Base-by-base conservation (phyloP, 2,113 vertebrate species). In the Spilogale gracilis region DNA sequence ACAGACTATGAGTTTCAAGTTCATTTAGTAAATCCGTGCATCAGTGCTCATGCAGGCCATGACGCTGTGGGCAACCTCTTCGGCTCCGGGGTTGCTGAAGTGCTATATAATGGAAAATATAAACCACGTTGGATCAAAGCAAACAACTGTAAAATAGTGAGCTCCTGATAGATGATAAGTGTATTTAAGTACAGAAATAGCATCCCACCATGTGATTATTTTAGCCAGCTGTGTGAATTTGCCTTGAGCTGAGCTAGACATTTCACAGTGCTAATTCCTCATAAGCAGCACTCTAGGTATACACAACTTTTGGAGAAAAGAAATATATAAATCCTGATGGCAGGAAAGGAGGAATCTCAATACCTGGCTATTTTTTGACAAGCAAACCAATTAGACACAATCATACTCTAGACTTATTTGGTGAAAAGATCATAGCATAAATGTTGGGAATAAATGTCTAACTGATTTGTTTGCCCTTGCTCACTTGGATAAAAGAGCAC, bases 151-250 rank as follows among this genome's bases (percentile, higher is more conserved):
- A 94, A 97, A 95, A 86, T 17, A 67, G 82, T 63, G 71, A 97
- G 50, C 25, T 91, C 85, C 95, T 50, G 14, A 84, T 79, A 95
- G 85, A 97, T 92, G 88, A 82, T 94, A 96, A 94, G 92, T 79
- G 79, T 69, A 92, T 96, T 96, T 94, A 97, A 91, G 85, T 89
- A 96, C 78, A 94, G 96, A 97, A 97, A 30, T 79, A 94, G 38
- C 58, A 88, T 89, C 52, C 54, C 69, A 61, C 84, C 30, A 27
- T 79, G 63, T 0, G 18, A 86, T 96, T 90, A 67, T n/a, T 97
- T 96, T 67, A 85, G 80, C 92, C 92, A 96, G 60, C 84, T 85
- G 50, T 97, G 92, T 79, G 83, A 94, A 88, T 94, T 96, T 95
- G 61, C 90, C 71, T 82, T 83, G 56, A 74, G n/a, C 92, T 63